Conservation (phyloP, 2,797 vertebrate species). For the Glossophaga mutica region DNA sequence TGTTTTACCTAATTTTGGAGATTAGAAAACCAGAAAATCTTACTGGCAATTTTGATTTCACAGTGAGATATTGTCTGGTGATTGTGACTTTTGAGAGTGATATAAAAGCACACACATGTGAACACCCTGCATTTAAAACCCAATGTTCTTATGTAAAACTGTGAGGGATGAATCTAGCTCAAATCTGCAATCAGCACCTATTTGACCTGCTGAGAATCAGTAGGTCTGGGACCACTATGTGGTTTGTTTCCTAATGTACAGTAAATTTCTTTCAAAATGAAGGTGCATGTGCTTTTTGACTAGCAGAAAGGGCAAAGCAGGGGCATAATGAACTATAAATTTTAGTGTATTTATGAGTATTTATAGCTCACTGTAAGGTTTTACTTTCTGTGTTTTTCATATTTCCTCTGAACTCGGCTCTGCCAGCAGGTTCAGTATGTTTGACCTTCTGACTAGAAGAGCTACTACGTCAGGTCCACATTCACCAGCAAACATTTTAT, state of each 20-base stretch:
- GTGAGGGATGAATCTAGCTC: slow-evolving; percentile 39
- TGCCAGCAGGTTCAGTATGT: neutral
- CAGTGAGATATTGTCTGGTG: neutral
- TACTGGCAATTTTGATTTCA: slow-evolving; percentile 31
- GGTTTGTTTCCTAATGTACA: slow-evolving; percentile 42
- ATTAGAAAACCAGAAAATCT: neutral
- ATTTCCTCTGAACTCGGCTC: slow-evolving; percentile 47
- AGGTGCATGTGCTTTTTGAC: slow-evolving; percentile 39
- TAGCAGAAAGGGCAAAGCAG: slow-evolving; percentile 62
- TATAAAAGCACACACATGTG: neutral
- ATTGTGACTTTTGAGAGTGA: slow-evolving; percentile 12
- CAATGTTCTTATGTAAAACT: neutral
- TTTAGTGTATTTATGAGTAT: slow-evolving; percentile 61
- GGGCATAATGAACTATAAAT: slow-evolving; percentile 57
- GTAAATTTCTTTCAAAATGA: slow-evolving; percentile 65
- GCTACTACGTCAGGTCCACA: neutral
- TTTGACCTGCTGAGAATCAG: slow-evolving; percentile 64
- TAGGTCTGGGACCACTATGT: neutral
- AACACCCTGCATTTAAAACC: neutral
- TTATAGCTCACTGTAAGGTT: slow-evolving; percentile 60
- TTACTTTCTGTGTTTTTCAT: slow-evolving; percentile 47
- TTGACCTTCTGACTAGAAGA: slow-evolving; percentile 64
- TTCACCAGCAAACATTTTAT: slow-evolving; percentile 6
- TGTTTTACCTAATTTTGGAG: neutral
- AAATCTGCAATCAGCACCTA: slow-evolving; percentile 46